These are phyloP conservation scores for Varanus salvator DNA, from an alignment of 2,113 vertebrate species.

Conservation along the genomic window DNA sequence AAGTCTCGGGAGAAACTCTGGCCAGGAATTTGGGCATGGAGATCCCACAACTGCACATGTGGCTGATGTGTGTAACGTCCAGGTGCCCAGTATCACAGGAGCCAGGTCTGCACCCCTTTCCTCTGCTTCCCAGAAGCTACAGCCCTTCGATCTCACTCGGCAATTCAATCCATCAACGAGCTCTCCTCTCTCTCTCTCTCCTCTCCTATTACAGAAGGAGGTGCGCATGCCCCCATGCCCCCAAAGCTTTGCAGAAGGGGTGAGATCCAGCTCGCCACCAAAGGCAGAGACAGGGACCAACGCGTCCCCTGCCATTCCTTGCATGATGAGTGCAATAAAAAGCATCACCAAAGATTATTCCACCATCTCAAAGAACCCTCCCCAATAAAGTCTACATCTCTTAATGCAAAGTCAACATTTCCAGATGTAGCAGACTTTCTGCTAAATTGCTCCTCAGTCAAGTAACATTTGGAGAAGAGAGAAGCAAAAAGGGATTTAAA, in stretches of 20 bases:
- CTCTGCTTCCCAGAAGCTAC: rapidly evolving
- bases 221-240: not conserved
- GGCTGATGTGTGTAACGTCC: too few relatives aligned
- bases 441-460: conserved; percentile 62
- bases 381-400: conserved; percentile 62
- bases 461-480: conserved; percentile 66
- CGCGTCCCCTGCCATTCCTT: conserved; percentile 53
- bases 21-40: too few relatives aligned
- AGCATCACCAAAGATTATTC: conserved; percentile 65
- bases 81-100: too few relatives aligned
- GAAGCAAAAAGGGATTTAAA: conserved; percentile 63
- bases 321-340: conserved; percentile 47
- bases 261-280: not conserved
- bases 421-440: conserved; percentile 70
- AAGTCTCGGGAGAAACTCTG: too few relatives aligned
- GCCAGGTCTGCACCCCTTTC: too few relatives aligned
- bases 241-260: rapidly evolving
- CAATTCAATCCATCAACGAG: rapidly evolving
- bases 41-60: too few relatives aligned
- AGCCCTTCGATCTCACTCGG: rapidly evolving
- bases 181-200: too few relatives aligned
- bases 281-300: conserved; percentile 21
- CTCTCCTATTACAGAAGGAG: not conserved
- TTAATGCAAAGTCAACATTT: conserved; percentile 71
- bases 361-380: conserved; percentile 18